Conservation (phyloP, 2,888 invertebrate species). For the Catocala sponsa region DNA sequence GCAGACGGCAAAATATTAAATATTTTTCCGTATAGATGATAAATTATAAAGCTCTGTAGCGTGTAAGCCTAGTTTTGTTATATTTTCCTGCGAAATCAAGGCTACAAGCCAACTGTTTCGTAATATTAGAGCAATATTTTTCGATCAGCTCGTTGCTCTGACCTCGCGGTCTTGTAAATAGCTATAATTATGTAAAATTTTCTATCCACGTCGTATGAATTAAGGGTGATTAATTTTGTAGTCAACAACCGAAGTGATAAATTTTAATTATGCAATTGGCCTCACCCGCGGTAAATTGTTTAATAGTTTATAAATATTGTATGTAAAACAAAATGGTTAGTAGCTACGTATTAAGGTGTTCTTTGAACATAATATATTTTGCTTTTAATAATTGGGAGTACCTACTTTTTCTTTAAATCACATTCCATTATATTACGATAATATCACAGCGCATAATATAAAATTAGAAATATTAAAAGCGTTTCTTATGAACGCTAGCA, state of each 20-base stretch:
- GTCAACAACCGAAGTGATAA: slow-evolving; percentile 31
- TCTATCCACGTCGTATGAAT: slow-evolving; percentile 30
- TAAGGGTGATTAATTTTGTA: slow-evolving; percentile 36
- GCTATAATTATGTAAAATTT: slow-evolving; percentile 46
- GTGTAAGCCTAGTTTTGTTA: neutral
- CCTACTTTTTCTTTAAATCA: no score
- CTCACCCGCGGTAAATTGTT: slow-evolving; percentile 22
- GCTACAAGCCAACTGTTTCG: slow-evolving; percentile 22
- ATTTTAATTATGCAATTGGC: slow-evolving; percentile 32
- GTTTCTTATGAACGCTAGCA: slow-evolving; percentile 58
- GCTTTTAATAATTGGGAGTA: no score
- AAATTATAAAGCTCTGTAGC: neutral
- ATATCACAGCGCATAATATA: slow-evolving; percentile 43
- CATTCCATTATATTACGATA: slow-evolving; percentile 10
- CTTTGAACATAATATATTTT: no score
- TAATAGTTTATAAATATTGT: slow-evolving; percentile 18
- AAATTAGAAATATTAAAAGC: slow-evolving; percentile 52
- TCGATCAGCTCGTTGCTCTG: slow-evolving; percentile 36
- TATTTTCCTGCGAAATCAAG: slow-evolving; percentile 7
- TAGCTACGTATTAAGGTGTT: slow-evolving; percentile 19
- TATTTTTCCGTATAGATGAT: neutral
- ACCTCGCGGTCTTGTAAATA: slow-evolving; percentile 33
- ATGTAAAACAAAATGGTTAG: slow-evolving; percentile 3
- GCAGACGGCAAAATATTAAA: neutral
- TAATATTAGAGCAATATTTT: slow-evolving; percentile 36